Evolutionary conservation across 2,113 vertebrate species (phyloP), one percentile per base, ranked within the genome.

Genomic region (Oreotrochilus melanogaster): DNA sequence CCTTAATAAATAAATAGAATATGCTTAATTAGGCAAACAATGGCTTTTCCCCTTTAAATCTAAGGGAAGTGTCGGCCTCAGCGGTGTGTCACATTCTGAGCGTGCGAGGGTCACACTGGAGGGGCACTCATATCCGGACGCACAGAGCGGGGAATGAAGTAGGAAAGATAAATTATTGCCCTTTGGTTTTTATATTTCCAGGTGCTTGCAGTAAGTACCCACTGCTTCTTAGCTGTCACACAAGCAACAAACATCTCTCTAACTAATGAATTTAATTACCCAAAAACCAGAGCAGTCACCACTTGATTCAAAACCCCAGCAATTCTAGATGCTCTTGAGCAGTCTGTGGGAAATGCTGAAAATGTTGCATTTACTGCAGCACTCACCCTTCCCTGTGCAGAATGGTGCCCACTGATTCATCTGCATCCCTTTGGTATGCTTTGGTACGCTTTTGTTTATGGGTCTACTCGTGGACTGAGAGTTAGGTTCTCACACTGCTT

Each of bases 111-210:
- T 96, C 81, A 89, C 3, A 7, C 72, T 27, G 48, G 82, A 86
- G 70, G 35, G 86, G 76, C 78, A 85, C 80, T 96, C 95, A 74
- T 82, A 88, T 89, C 87, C 53, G 85, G 69, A 70, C 50, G 25
- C 0, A 0, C 2, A 3, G 51, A 88, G 61, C 2, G 45, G 64
- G 81, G 58, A 96, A 75, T 7, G 53, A 76, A 42, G 45, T 23
- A 57, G 64, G 78, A 91, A 57, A 88, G 85, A 95, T 62, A 95
- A 96, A 96, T 96, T 93, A 97, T 62, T 91, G 94, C 90, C 72
- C 81, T 85, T 82, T 50, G 31, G 58, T 79, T 92, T 70, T 65
- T 73, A 67, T 45, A 42, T 56, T 56, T 76, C 85, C 89, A 74
- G 81, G 82, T 94, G 91, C 79, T 93, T 2, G 0, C 56, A 60